phyloP scores from a whole-genome alignment of 2,888 invertebrate species.

The Phaonia tiefii region DNA sequence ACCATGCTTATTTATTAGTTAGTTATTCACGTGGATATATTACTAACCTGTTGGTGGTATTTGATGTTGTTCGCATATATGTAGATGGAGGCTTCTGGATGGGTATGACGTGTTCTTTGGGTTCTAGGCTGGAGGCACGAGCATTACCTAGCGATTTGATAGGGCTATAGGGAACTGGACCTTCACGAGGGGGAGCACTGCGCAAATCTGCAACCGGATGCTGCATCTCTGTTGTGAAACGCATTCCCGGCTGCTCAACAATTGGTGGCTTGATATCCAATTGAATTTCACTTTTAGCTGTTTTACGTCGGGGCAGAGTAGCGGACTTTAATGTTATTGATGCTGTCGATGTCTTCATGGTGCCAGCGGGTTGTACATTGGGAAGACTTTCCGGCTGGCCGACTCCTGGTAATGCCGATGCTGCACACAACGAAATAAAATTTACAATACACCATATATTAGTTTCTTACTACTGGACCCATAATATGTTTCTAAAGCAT shows the following conservation, averaged over 20 bases:
- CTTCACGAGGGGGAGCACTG: slow-evolving; percentile 80
- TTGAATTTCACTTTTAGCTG: slow-evolving; percentile 85
- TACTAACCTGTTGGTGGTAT: slow-evolving; percentile 76
- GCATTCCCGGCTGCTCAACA: slow-evolving; percentile 79
- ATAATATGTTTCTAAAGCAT: neutral
- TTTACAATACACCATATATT: neutral
- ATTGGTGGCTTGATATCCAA: slow-evolving; percentile 82
- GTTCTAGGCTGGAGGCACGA: slow-evolving; percentile 83
- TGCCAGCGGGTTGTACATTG: slow-evolving; percentile 67
- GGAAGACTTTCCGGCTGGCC: slow-evolving; percentile 11
- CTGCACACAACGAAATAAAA: slow-evolving; percentile 9
- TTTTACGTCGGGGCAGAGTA: slow-evolving; percentile 85
- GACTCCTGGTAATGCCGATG: slow-evolving; percentile 41
- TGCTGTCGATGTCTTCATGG: slow-evolving; percentile 83
- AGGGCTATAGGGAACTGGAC: slow-evolving; percentile 78
- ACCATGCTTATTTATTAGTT: neutral
- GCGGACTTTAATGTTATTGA: slow-evolving; percentile 86
- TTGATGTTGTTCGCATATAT: slow-evolving; percentile 78
- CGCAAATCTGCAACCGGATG: slow-evolving; percentile 82
- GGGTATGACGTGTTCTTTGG: slow-evolving; percentile 86
- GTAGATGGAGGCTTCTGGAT: slow-evolving; percentile 82
- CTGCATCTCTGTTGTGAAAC: slow-evolving; percentile 84
- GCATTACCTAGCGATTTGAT: slow-evolving; percentile 76
- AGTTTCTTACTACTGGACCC: slow-evolving; percentile 10
- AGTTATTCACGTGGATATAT: neutral